Conservation (phyloP, 2,888 invertebrate genomes). For the Frankliniella intonsa region DNA sequence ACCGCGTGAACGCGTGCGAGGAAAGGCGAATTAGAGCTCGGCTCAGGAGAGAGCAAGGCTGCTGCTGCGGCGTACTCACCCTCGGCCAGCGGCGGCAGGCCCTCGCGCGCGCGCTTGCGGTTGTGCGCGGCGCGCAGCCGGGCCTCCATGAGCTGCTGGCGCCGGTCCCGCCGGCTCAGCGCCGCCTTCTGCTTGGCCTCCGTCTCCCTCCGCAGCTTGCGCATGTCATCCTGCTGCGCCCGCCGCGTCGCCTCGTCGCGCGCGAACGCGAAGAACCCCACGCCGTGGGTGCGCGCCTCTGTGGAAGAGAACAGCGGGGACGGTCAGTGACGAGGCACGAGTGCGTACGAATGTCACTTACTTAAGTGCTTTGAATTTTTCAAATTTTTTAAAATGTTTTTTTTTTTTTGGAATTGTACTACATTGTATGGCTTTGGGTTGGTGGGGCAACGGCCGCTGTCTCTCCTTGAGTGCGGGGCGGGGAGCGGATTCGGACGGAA, state of each 20-base stretch:
- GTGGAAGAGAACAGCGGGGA: conserved; percentile 33
- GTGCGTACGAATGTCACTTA: too few relatives aligned
- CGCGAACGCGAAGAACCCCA: conserved; percentile 87
- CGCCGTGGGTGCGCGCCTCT: conserved; percentile 91
- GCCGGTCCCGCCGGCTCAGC: conserved; percentile 54
- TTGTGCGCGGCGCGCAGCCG: conserved; percentile 36
- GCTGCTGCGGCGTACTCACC: not conserved
- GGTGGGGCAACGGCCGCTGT: too few relatives aligned
- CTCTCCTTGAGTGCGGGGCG: too few relatives aligned
- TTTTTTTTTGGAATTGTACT: too few relatives aligned
- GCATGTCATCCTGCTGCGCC: conserved; percentile 74
- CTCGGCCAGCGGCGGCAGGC: not conserved
- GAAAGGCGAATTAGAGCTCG: not conserved
- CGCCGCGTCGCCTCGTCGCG: conserved; percentile 73
- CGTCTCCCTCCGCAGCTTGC: conserved; percentile 66
- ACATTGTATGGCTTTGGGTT: too few relatives aligned
- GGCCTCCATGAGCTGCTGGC: conserved; percentile 44
- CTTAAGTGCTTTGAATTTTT: too few relatives aligned
- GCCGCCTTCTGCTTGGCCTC: conserved; percentile 61
- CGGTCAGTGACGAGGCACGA: not conserved
- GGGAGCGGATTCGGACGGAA: too few relatives aligned
- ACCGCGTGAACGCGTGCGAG: not conserved
- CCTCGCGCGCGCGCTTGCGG: conserved; percentile 10
- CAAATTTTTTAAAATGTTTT: too few relatives aligned
- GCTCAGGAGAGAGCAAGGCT: not conserved